These are phyloP conservation scores for Synanceia verrucosa DNA, from an alignment of 2,797 vertebrate genomes.

Conservation along the genomic window DNA sequence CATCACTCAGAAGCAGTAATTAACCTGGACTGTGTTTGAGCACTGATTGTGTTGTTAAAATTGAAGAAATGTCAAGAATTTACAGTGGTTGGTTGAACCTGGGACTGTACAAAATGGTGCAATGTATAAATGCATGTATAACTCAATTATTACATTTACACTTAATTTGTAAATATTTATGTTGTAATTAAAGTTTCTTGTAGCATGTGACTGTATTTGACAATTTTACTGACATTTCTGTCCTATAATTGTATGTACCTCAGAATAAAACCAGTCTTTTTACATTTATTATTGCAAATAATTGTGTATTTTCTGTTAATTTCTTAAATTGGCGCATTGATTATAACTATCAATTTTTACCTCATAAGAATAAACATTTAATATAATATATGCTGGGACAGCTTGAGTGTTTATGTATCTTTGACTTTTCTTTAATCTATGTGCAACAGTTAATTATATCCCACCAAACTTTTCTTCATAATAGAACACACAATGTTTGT, in stretches of 20 bases:
- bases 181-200: slow-evolving; percentile 36
- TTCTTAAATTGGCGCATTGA: slow-evolving; percentile 31
- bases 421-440: not conserved
- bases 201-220: slow-evolving; percentile 34
- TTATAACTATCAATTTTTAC: slow-evolving; percentile 44
- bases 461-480: not conserved
- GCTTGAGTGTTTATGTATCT: slow-evolving; percentile 1
- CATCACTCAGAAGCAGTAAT: slow-evolving; percentile 14
- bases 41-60: slow-evolving; percentile 44
- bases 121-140: slow-evolving; percentile 48
- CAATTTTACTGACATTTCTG: slow-evolving; percentile 27
- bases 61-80: not conserved
- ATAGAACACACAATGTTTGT: not conserved
- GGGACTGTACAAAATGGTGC: slow-evolving; percentile 26
- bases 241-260: slow-evolving; percentile 42
- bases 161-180: slow-evolving; percentile 59
- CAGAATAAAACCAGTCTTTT: slow-evolving; percentile 42
- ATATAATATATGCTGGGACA: slow-evolving; percentile 58
- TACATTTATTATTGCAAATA: slow-evolving; percentile 33
- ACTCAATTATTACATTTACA: slow-evolving; percentile 49
- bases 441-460: not conserved
- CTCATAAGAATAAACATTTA: slow-evolving; percentile 72
- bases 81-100: slow-evolving; percentile 17
- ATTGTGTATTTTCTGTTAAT: slow-evolving; percentile 19
- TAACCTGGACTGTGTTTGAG: slow-evolving; percentile 33